Percentiles rank a stretch among this genome's conserved stretches.
These are phyloP conservation scores for Neodiprion virginianus DNA, from an alignment of 1,140 invertebrate genomes.

Conservation along the genomic window DNA sequence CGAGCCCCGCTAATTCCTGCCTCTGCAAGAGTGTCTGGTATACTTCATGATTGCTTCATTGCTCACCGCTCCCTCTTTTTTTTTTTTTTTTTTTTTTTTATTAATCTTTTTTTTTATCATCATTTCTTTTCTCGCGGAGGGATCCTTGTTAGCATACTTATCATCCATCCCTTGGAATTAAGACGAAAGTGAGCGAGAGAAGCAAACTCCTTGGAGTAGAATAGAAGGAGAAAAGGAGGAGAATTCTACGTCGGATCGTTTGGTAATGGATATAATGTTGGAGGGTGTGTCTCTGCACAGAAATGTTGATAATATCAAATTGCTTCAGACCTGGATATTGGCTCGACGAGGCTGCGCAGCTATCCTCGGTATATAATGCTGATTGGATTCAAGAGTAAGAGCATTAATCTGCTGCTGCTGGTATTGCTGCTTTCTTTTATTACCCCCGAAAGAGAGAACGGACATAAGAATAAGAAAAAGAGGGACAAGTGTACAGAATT, in stretches of 20 bases:
- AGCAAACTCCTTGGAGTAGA: not conserved
- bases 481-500: no score
- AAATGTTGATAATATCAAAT: conserved; percentile 59
- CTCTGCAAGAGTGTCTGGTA: conserved; percentile 4
- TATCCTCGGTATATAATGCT: conserved; percentile 60
- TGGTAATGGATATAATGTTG: conserved; percentile 18
- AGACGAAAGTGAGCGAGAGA: conserved; percentile 31
- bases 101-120: not conserved
- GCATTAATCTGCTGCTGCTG: conserved; percentile 57
- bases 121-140: not conserved
- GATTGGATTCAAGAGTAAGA: conserved; percentile 61
- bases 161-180: conserved; percentile 55
- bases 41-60: not conserved
- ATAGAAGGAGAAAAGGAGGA: conserved; percentile 21
- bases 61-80: conserved; percentile 38
- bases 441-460: not conserved
- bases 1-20: not conserved
- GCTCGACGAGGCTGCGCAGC: conserved; percentile 56
- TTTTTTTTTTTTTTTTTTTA: conserved; percentile 24
- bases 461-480: no score
- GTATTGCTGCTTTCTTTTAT: conserved; percentile 48
- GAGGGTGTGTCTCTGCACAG: conserved; percentile 26
- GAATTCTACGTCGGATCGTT: not conserved
- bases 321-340: conserved; percentile 52
- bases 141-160: conserved; percentile 59